Evolutionary conservation across 2,113 vertebrate species (phyloP).

Genomic region (Empidonax alnorum): DNA sequence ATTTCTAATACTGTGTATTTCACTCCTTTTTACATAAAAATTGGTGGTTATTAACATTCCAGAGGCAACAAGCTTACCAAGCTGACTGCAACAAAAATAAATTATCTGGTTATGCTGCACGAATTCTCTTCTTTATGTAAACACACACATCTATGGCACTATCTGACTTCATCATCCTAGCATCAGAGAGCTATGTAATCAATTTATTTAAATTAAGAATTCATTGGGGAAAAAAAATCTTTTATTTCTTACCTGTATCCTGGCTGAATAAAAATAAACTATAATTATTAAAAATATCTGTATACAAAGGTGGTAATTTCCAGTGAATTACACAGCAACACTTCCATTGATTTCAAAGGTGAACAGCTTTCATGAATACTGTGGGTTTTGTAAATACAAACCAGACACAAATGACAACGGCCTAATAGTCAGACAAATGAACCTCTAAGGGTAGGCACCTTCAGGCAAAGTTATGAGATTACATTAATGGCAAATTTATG

Average conservation of each 20-base stretch:
- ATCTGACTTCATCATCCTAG: neutral
- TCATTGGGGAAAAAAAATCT: neutral
- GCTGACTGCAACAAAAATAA: conserved; percentile 11
- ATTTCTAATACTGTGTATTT: neutral
- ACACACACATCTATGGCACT: neutral
- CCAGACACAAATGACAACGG: neutral
- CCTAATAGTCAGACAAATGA: neutral
- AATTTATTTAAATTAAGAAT: conserved; percentile 14
- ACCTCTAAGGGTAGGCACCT: neutral
- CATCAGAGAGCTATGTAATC: neutral
- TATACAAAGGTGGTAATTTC: neutral
- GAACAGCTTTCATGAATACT: neutral
- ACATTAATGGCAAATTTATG: neutral
- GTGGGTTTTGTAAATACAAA: neutral
- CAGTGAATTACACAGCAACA: neutral
- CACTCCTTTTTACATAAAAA: neutral
- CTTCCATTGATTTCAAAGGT: neutral
- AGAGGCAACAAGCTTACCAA: neutral
- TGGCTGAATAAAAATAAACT: neutral
- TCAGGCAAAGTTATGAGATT: neutral
- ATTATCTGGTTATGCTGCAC: neutral
- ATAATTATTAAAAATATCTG: neutral
- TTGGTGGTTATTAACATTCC: neutral
- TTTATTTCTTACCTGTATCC: neutral
- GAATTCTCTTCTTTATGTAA: neutral